Conservation (phyloP, 37 sponge, comb jelly and placozoan species). For the Crambe crambe region DNA sequence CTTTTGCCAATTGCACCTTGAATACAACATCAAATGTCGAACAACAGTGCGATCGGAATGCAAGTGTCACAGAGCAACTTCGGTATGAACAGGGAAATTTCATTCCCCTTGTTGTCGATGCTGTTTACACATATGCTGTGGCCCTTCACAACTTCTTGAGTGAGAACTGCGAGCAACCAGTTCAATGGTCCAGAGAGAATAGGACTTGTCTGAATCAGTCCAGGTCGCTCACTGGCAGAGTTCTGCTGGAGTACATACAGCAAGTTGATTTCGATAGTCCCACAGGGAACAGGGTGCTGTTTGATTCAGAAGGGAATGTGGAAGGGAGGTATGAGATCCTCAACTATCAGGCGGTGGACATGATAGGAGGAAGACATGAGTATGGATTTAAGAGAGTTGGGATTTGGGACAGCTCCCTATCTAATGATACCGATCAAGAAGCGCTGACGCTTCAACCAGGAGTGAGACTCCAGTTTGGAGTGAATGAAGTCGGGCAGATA, state of each 20-base stretch:
- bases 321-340: constrained; percentile 63
- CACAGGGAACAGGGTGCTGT: constrained; percentile 46
- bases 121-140: constrained; percentile 77
- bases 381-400: constrained; percentile 38
- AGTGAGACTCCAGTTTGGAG: constrained; percentile 54
- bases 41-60: background rate
- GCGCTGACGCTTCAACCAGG: background rate
- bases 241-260: constrained; percentile 47
- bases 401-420: constrained; percentile 33
- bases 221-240: constrained; percentile 27
- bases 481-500: background rate
- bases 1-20: constrained; percentile 46
- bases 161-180: constrained; percentile 64
- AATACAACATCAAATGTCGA: background rate
- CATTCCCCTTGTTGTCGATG: constrained; percentile 83
- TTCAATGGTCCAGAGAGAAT: constrained; percentile 26
- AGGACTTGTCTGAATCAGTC: constrained; percentile 45
- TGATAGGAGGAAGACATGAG: background rate
- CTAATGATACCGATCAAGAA: background rate
- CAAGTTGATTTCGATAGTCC: constrained; percentile 46
- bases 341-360: constrained; percentile 47
- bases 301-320: constrained; percentile 66
- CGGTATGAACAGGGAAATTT: constrained; percentile 59
- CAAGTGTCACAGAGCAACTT: constrained; percentile 18
- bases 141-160: constrained; percentile 72